These are phyloP conservation scores for Ciconia stormi DNA, from an alignment of 2,113 vertebrate species.

Conservation along the genomic window DNA sequence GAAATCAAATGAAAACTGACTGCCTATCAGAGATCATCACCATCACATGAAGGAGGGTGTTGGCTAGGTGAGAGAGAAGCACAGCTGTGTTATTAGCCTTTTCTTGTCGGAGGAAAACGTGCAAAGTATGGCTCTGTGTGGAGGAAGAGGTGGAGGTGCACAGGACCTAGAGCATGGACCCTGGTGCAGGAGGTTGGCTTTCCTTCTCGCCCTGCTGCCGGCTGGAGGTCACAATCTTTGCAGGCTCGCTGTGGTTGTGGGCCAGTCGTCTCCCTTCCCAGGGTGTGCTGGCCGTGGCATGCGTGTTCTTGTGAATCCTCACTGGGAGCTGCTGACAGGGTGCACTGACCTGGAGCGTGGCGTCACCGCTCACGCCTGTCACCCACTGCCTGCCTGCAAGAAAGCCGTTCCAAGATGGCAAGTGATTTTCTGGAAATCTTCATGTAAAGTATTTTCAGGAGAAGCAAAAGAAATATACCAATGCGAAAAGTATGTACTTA, in stretches of 20 bases:
- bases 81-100: neutral
- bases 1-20: neutral
- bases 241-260: neutral
- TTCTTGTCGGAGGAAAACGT: neutral
- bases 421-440: neutral
- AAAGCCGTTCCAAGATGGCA: neutral
- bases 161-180: neutral
- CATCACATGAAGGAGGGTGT: neutral
- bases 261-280: neutral
- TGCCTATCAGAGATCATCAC: neutral
- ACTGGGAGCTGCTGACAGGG: neutral
- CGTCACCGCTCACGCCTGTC: fast-evolving
- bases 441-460: neutral
- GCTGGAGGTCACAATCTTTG: neutral
- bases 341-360: fast-evolving
- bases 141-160: neutral
- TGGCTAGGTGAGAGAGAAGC: neutral
- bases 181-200: neutral
- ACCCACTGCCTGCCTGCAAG: neutral
- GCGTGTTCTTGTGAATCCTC: neutral
- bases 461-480: neutral
- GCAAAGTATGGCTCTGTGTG: neutral
- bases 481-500: neutral
- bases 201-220: fast-evolving
- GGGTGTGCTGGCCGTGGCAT: neutral